Evolutionary conservation across 2,888 invertebrate genomes (phyloP).

Genomic region (Anoncus sp.): DNA sequence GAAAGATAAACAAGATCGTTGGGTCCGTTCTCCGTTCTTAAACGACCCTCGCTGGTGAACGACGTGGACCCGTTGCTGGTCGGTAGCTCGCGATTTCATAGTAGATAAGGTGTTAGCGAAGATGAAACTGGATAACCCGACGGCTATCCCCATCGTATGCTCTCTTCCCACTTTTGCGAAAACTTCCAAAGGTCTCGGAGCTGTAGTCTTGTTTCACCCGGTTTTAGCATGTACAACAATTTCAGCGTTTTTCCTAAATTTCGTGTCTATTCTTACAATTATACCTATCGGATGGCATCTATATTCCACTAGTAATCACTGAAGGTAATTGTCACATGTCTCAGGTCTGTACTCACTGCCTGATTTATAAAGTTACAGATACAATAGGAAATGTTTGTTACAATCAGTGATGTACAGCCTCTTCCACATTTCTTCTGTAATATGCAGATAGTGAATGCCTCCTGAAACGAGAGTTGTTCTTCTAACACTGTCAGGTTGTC

Average conservation of each 20-base stretch:
- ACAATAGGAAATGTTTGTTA: not conserved
- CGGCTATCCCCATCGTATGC: constrained; percentile 51
- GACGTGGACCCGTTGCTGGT: constrained; percentile 59
- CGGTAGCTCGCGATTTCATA: constrained; percentile 71
- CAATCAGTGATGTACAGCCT: not conserved
- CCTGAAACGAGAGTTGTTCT: constrained; percentile 4
- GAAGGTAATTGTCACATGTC: not conserved
- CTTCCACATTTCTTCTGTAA: not conserved
- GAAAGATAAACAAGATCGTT: constrained; percentile 65
- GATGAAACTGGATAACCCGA: constrained; percentile 75
- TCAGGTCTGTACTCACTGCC: not conserved
- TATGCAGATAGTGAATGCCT: not conserved
- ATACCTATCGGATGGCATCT: not conserved
- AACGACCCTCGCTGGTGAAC: constrained; percentile 58
- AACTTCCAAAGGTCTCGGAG: constrained; percentile 26
- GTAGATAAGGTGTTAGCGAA: constrained; percentile 72
- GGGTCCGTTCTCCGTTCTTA: constrained; percentile 47
- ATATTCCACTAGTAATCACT: not conserved
- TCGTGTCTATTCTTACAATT: not conserved
- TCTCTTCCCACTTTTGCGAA: constrained; percentile 62
- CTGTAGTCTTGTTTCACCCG: constrained; percentile 14
- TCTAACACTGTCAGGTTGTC: constrained; percentile 2
- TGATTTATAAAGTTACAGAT: not conserved
- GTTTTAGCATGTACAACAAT: not conserved
- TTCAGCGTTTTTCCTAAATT: constrained; percentile 3